These are phyloP conservation scores for Solea solea DNA, from an alignment of 2,113 vertebrate genomes.

Conservation along the genomic window DNA sequence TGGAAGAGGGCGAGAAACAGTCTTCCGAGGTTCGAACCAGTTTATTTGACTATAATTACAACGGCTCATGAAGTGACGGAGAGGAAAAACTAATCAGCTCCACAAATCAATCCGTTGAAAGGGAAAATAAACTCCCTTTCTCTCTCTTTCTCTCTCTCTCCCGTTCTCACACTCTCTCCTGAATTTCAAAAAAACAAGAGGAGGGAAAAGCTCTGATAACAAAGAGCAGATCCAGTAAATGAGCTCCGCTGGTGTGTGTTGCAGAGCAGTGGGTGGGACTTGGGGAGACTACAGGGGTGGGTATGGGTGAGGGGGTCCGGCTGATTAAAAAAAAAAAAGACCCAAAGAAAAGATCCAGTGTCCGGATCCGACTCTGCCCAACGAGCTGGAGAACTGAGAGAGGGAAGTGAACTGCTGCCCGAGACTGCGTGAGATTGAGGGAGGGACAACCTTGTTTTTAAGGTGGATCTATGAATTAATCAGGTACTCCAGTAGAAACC, in stretches of 20 bases:
- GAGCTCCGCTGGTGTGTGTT: conserved; percentile 28
- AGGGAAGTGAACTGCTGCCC: background rate
- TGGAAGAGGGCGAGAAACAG: background rate
- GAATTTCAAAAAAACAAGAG: conserved; percentile 4
- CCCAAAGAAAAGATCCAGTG: conserved; percentile 50
- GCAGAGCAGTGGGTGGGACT: conserved; percentile 47
- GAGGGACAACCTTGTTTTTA: conserved; percentile 71
- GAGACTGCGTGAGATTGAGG: conserved; percentile 37
- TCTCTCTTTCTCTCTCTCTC: background rate
- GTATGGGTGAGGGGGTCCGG: conserved; percentile 15
- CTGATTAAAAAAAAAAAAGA: conserved; percentile 46
- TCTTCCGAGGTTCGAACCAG: conserved; percentile 25
- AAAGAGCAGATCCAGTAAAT: conserved; percentile 39
- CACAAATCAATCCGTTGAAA: conserved; percentile 44
- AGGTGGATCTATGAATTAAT: conserved; percentile 73
- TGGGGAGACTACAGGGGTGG: background rate
- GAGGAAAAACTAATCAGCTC: conserved; percentile 30
- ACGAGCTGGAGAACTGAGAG: conserved; percentile 51
- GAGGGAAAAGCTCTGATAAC: conserved; percentile 18
- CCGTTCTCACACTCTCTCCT: conserved; percentile 6
- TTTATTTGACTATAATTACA: conserved; percentile 1
- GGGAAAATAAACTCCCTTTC: conserved; percentile 17
- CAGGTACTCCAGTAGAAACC: conserved; percentile 20
- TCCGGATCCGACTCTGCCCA: conserved; percentile 50
- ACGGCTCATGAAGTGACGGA: conserved; percentile 23